These are phyloP conservation scores for Ferdinandea cuprea DNA, from an alignment of 2,888 invertebrate species.

Conservation along the genomic window DNA sequence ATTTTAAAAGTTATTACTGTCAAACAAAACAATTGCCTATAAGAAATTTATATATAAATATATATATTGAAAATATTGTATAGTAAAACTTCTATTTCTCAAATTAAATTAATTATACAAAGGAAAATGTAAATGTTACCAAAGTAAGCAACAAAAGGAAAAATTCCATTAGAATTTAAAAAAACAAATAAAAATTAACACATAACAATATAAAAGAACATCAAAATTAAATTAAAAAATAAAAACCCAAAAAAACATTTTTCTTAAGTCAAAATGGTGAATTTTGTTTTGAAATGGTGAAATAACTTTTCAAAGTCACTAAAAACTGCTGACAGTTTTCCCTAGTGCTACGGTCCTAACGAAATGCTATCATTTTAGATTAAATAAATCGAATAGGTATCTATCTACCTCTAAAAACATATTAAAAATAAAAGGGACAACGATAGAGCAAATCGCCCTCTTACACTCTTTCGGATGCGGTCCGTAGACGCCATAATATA, in stretches of 20 bases:
- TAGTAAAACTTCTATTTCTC: constrained; percentile 71
- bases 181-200: constrained; percentile 14
- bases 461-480: too few relatives aligned
- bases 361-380: too few relatives aligned
- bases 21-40: constrained; percentile 68
- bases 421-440: too few relatives aligned
- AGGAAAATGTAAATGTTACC: constrained; percentile 65
- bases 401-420: too few relatives aligned
- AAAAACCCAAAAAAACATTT: neutral
- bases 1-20: constrained; percentile 73
- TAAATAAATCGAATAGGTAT: too few relatives aligned
- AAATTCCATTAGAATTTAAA: constrained; percentile 52
- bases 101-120: constrained; percentile 71
- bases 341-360: too few relatives aligned
- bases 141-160: constrained; percentile 38
- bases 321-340: too few relatives aligned
- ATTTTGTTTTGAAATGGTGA: constrained; percentile 9
- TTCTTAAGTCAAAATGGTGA: constrained; percentile 5
- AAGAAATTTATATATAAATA: constrained; percentile 70
- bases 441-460: too few relatives aligned
- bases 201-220: constrained; percentile 43
- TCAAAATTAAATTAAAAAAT: constrained; percentile 22
- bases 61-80: constrained; percentile 73
- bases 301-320: neutral
- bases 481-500: too few relatives aligned